Base-by-base conservation (phyloP, 2,797 vertebrate species). In the Peromyscus eremicus region DNA sequence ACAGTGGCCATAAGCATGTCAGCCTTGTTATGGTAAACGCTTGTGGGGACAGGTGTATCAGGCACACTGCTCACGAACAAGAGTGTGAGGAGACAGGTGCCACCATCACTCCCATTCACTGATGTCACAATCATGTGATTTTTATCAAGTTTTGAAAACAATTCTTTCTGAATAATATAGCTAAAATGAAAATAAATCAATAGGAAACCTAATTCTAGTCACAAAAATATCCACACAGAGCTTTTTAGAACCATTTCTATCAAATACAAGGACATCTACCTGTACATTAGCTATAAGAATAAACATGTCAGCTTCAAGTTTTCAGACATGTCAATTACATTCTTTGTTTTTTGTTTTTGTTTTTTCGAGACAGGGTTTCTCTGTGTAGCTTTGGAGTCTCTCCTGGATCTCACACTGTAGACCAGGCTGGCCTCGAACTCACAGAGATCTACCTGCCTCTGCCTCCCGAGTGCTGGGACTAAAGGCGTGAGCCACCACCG, bases 131-230 rank as follows among this genome's bases (percentile, higher is more conserved):
- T 55, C 46, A 95, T 37, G 13, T 27, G 4, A 77, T 83, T 90
- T 95, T 92, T 60, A 88, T 73, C 34, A 17, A 94, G 71, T 70
- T 70, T 92, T 93, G 87, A 82, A 95, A 95, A 95, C 12, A 90
- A 73, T 37, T 94, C 25, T 85, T 85, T 81, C 76, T 81, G 25
- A 52, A 89, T 92, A 86, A 57, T 64, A 55, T 89, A 89, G 89
- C 60, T 83, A 92, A 97, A 90, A 79, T 86, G 70, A 92, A 90
- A 79, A 79, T 70, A 92, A 86, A 66, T 85, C 77, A 90, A 91
- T 4, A 9, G 27, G 37, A 95, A 94, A 92, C 71, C 76, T 76
- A 89, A 79, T 34, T 92, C 40, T n/a, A 84, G 73, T 13, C 29
- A 91, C 21, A 94, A 96, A 95, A 93, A 55, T 49, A 4, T 60